These are phyloP conservation scores for Anthoscopus minutus DNA, from an alignment of 2,113 vertebrate genomes.

Conservation along the genomic window DNA sequence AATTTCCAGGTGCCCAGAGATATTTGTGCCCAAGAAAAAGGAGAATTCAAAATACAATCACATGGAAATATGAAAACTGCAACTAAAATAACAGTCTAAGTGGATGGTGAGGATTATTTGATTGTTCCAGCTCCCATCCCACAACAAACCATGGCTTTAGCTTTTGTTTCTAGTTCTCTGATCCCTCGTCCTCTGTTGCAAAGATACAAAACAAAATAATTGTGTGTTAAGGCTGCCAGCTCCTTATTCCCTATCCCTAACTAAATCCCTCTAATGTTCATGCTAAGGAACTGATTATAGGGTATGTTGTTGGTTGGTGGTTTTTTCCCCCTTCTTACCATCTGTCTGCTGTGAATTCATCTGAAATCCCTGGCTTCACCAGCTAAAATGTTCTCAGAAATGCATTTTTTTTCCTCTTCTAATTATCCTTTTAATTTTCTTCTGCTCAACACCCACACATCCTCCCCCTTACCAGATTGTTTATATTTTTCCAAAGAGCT, in stretches of 20 bases:
- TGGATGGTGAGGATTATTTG: neutral
- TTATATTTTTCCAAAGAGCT: constrained; percentile 53
- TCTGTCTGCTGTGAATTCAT: constrained; percentile 56
- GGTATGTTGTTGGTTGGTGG: neutral
- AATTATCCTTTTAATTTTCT: constrained; percentile 63
- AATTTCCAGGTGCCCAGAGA: neutral
- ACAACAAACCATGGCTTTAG: neutral
- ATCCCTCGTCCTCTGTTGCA: neutral
- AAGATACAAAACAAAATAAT: neutral
- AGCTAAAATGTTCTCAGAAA: constrained; percentile 37
- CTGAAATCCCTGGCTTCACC: constrained; percentile 30
- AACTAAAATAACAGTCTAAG: neutral
- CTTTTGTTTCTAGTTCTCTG: neutral
- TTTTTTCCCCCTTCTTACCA: neutral
- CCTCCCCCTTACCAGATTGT: constrained; percentile 59
- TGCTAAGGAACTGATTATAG: constrained; percentile 1
- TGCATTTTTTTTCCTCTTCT: neutral
- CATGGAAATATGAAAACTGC: neutral
- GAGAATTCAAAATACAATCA: neutral
- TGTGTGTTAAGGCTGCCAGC: neutral
- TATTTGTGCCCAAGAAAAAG: neutral
- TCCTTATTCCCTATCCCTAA: neutral
- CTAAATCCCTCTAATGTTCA: neutral
- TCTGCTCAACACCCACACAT: constrained; percentile 47
- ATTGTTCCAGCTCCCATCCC: neutral